These are phyloP conservation scores for Lophura nycthemera DNA, from an alignment of 2,113 vertebrate genomes.

Conservation along the genomic window DNA sequence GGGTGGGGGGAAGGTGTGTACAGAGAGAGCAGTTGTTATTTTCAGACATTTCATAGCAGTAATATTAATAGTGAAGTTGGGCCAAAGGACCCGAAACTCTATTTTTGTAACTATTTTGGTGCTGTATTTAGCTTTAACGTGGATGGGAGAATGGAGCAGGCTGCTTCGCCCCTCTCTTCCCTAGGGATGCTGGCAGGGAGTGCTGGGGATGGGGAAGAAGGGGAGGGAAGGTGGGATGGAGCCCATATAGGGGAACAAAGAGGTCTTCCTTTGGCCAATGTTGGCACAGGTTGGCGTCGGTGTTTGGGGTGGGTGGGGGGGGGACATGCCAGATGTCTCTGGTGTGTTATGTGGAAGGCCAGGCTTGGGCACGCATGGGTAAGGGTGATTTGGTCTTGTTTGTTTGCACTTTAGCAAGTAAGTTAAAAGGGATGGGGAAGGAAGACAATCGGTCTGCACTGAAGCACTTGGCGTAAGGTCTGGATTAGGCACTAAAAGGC, in stretches of 20 bases:
- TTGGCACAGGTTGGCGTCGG: not conserved
- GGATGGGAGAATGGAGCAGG: conserved; percentile 15
- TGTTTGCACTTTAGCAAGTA: conserved; percentile 63
- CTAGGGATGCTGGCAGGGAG: not conserved
- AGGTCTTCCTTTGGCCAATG: not conserved
- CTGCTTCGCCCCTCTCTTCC: conserved; percentile 17
- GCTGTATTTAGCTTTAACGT: conserved; percentile 76
- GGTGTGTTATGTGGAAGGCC: not conserved
- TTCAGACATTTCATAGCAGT: conserved; percentile 78
- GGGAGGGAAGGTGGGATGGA: not conserved
- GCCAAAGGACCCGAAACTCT: conserved; percentile 44
- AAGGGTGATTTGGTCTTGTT: accelerated
- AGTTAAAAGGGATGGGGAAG: not conserved
- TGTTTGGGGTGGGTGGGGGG: not conserved
- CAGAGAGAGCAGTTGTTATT: conserved; percentile 61
- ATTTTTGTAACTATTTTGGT: conserved; percentile 82
- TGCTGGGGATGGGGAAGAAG: not conserved
- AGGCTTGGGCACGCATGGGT: not conserved
- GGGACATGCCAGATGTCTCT: not conserved
- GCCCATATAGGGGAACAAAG: not conserved
- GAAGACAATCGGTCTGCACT: conserved; percentile 66
- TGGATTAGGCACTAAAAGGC: not conserved
- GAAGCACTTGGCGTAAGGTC: conserved; percentile 29
- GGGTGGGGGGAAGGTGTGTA: conserved; percentile 11
- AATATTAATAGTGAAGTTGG: conserved; percentile 53